phyloP scores from a whole-genome alignment of 2,797 vertebrate genomes.

The Pelobates cultripes region DNA sequence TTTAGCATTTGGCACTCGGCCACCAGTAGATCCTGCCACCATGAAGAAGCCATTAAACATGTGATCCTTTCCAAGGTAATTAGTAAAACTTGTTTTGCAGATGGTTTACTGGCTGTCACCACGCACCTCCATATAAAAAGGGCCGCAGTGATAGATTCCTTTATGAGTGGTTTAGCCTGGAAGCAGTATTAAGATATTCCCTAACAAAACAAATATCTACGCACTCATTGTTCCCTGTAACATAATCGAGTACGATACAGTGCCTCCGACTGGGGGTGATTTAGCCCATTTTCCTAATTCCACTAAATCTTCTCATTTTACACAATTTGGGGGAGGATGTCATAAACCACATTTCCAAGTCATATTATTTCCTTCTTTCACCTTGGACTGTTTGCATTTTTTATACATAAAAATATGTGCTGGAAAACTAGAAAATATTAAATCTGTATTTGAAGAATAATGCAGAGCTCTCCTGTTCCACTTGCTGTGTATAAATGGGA shows the following conservation, averaged over 20 bases:
- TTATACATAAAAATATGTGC: too few species aligned
- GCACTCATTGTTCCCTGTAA: not conserved
- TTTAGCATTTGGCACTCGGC: slow-evolving; percentile 74
- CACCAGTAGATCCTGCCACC: slow-evolving; percentile 72
- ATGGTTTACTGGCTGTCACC: slow-evolving; percentile 86
- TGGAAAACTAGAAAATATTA: too few species aligned
- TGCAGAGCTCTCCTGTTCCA: too few species aligned
- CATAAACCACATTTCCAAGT: too few species aligned
- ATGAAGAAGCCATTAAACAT: slow-evolving; percentile 73
- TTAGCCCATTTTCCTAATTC: slow-evolving; percentile 19
- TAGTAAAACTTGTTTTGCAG: slow-evolving; percentile 81
- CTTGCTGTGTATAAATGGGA: too few species aligned
- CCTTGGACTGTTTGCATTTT: too few species aligned
- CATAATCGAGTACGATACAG: slow-evolving; percentile 6
- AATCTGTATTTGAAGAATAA: too few species aligned
- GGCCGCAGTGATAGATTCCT: slow-evolving; percentile 74
- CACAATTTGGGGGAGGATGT: not conserved
- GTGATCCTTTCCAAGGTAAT: slow-evolving; percentile 74
- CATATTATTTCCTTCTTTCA: too few species aligned
- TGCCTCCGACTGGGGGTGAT: slow-evolving; percentile 20
- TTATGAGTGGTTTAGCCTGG: slow-evolving; percentile 77
- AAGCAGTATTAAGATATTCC: slow-evolving; percentile 69
- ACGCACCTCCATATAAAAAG: slow-evolving; percentile 80
- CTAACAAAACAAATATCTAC: not conserved
- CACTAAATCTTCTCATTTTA: slow-evolving; percentile 16